phyloP scores from a whole-genome alignment of 1,140 invertebrate genomes.

The Ceratosolen solmsi region DNA sequence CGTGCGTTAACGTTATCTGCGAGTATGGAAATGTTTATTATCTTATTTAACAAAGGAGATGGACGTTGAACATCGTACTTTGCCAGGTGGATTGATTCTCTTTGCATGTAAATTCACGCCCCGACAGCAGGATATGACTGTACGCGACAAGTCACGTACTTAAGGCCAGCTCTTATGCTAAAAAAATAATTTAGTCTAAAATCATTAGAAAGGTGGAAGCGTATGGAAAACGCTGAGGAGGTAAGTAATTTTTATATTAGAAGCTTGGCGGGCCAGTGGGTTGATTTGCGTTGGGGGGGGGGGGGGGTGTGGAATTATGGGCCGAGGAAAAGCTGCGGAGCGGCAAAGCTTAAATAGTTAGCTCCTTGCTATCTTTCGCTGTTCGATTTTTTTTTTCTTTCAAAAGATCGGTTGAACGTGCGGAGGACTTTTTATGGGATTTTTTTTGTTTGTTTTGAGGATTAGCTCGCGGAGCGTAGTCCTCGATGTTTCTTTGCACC shows the following conservation, averaged over 20 bases:
- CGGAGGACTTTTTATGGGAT: background rate
- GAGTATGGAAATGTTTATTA: too few species aligned
- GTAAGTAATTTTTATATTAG: too few species aligned
- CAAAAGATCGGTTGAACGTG: too few species aligned
- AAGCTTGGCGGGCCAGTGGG: too few species aligned
- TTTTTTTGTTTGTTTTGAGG: background rate
- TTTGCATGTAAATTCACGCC: conserved; percentile 19
- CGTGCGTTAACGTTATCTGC: too few species aligned
- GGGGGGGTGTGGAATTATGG: background rate
- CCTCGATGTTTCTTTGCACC: background rate
- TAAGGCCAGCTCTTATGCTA: background rate
- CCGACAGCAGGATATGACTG: background rate
- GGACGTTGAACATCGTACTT: background rate
- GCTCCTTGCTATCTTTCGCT: background rate
- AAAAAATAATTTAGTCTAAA: too few species aligned
- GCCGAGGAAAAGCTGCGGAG: background rate
- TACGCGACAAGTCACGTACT: background rate
- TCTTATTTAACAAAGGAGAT: too few species aligned
- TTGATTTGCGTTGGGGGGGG: too few species aligned
- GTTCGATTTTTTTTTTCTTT: background rate
- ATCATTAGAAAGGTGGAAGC: too few species aligned
- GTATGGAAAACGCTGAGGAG: too few species aligned
- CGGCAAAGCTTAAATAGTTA: background rate
- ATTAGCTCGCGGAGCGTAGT: background rate
- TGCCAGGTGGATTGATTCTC: background rate